Conservation (phyloP, 2,797 vertebrate species). For the Danio aesculapii region DNA sequence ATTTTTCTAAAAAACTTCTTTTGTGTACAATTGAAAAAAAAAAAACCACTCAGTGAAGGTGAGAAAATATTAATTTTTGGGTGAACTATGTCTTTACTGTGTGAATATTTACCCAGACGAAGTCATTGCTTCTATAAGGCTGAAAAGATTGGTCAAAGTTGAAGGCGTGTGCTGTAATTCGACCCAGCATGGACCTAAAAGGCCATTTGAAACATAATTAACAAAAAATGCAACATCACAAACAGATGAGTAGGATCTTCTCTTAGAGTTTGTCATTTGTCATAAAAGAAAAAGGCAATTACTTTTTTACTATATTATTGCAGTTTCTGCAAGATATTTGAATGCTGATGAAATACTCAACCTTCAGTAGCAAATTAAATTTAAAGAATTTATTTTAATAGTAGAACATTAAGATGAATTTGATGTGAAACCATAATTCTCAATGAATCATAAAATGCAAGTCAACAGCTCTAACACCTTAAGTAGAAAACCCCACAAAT, state of each 20-base stretch:
- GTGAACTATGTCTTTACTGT: not conserved
- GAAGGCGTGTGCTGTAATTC: slow-evolving; percentile 78
- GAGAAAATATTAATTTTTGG: too few relatives aligned
- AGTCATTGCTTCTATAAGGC: slow-evolving; percentile 79
- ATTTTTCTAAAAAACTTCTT: too few relatives aligned
- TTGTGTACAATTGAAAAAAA: too few relatives aligned
- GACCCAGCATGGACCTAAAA: slow-evolving; percentile 83
- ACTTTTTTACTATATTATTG: not conserved
- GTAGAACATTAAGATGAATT: too few relatives aligned
- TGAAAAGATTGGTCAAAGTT: slow-evolving; percentile 82
- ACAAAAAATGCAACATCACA: not conserved
- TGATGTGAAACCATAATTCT: too few relatives aligned
- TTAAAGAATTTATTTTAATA: too few relatives aligned
- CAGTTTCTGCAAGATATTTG: not conserved
- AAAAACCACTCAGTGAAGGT: too few relatives aligned
- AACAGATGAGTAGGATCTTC: not conserved
- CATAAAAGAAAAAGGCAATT: not conserved
- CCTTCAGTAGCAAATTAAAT: not conserved
- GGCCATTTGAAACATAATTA: not conserved
- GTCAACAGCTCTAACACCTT: too few relatives aligned
- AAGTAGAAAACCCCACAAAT: too few relatives aligned
- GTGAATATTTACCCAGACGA: slow-evolving; percentile 72
- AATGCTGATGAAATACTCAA: not conserved
- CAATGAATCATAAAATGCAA: too few relatives aligned
- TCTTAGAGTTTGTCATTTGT: not conserved